Conservation (phyloP, 2,888 invertebrate genomes). For the Rotaria macrura region DNA sequence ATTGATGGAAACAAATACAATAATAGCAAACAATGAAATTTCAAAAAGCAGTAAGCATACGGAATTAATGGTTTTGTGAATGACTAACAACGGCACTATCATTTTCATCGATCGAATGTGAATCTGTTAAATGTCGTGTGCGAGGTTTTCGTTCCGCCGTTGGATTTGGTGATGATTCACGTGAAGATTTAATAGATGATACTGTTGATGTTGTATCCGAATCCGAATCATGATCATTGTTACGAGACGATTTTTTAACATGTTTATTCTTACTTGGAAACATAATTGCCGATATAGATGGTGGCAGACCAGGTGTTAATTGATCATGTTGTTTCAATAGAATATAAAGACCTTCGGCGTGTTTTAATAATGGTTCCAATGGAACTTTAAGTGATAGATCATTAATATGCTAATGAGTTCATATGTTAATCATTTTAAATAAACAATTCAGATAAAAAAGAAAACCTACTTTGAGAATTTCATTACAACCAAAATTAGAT, state of each 20-base stretch:
- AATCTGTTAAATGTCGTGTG: background rate
- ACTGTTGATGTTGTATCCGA: background rate
- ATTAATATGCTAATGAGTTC: conserved; percentile 70
- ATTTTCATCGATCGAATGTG: background rate
- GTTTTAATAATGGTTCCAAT: conserved; percentile 66
- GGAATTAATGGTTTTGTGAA: background rate
- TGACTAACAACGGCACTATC: conserved; percentile 6
- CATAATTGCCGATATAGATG: background rate
- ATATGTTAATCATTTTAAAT: background rate
- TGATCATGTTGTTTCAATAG: conserved; percentile 19
- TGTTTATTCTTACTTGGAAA: background rate
- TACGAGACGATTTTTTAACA: background rate
- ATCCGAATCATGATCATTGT: background rate
- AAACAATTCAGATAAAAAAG: background rate
- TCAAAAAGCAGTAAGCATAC: too few relatives aligned
- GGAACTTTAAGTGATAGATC: conserved; percentile 78
- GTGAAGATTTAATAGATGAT: background rate
- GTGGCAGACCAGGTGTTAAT: background rate
- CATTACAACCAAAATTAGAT: conserved; percentile 82
- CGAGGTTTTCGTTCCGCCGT: background rate
- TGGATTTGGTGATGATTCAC: background rate
- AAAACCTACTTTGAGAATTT: conserved; percentile 56
- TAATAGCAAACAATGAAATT: background rate
- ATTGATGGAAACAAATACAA: background rate
- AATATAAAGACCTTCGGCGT: conserved; percentile 63